A percentile compares a stretch with the other conserved stretches of the same genome.
phyloP scores from a whole-genome alignment of 2,888 invertebrate species.

The Opisthograptis luteolata region DNA sequence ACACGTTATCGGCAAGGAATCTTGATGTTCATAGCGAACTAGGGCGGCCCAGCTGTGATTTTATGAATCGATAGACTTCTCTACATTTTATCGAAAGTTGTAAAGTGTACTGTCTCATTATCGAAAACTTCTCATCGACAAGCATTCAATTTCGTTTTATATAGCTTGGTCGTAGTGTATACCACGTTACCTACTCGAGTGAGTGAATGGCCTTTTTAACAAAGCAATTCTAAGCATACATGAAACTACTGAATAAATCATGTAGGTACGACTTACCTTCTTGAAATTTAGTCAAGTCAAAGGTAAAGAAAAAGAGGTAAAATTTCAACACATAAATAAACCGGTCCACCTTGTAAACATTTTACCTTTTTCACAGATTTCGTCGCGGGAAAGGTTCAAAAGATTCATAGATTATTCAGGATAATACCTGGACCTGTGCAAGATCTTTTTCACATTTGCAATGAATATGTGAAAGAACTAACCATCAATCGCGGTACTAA shows the following conservation, averaged over 20 bases:
- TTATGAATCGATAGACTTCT: too few relatives aligned
- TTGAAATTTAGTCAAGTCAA: background rate
- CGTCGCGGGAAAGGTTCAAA: constrained; percentile 21
- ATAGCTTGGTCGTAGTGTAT: too few relatives aligned
- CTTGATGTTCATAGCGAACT: too few relatives aligned
- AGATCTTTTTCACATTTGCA: constrained; percentile 11
- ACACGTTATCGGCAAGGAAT: too few relatives aligned
- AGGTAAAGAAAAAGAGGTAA: constrained; percentile 9
- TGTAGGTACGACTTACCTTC: too few relatives aligned
- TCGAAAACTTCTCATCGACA: too few relatives aligned
- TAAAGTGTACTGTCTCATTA: too few relatives aligned
- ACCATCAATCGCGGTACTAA: constrained; percentile 7
- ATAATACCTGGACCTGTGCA: constrained; percentile 13
- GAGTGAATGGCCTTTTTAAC: too few relatives aligned
- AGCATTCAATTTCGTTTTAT: too few relatives aligned
- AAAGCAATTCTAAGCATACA: background rate
- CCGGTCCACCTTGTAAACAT: constrained; percentile 19
- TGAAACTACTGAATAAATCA: constrained; percentile 1
- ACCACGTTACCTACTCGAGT: too few relatives aligned
- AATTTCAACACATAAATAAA: constrained; percentile 22
- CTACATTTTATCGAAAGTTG: too few relatives aligned
- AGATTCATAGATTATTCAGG: constrained; percentile 32
- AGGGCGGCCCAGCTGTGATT: too few relatives aligned
- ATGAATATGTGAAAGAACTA: constrained; percentile 14
- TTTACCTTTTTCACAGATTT: constrained; percentile 18